These are phyloP conservation scores for Pomacea canaliculata DNA, from an alignment of 2,888 invertebrate species.

Conservation along the genomic window DNA sequence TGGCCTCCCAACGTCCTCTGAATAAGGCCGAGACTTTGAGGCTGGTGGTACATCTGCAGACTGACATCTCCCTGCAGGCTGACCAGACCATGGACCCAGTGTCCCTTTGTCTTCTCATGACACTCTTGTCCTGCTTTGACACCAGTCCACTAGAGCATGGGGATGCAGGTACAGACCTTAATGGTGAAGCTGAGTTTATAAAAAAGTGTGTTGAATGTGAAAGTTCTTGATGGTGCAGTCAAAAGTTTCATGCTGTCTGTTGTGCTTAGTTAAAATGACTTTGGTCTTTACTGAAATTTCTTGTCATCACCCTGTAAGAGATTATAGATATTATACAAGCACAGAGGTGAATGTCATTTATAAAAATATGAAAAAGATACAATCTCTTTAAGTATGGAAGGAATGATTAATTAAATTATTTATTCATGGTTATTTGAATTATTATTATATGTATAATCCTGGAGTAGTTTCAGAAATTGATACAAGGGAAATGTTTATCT, in stretches of 20 bases:
- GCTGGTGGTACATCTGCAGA: slow-evolving; percentile 59
- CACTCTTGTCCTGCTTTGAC: slow-evolving; percentile 86
- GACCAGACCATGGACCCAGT: slow-evolving; percentile 84
- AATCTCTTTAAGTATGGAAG: too few relatives aligned
- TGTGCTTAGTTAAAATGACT: neutral
- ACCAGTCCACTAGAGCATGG: slow-evolving; percentile 78
- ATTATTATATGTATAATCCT: too few relatives aligned
- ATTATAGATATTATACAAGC: too few relatives aligned
- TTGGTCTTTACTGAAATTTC: neutral
- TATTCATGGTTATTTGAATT: too few relatives aligned
- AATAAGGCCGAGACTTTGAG: slow-evolving; percentile 78
- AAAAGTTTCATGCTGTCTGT: neutral
- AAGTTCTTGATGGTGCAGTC: neutral
- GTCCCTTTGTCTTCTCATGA: slow-evolving; percentile 84
- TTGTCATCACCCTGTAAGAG: too few relatives aligned
- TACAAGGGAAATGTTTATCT: too few relatives aligned
- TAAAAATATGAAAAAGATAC: too few relatives aligned
- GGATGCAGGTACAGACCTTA: slow-evolving; percentile 62
- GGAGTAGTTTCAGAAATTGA: too few relatives aligned
- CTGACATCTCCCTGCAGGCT: slow-evolving; percentile 61
- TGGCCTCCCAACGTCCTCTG: slow-evolving; percentile 83
- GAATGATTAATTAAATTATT: too few relatives aligned
- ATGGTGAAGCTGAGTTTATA: neutral
- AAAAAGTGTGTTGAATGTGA: neutral
- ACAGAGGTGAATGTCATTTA: too few relatives aligned